These are phyloP conservation scores for Diachrysia chrysitis DNA, from an alignment of 2,888 invertebrate species.

Conservation along the genomic window DNA sequence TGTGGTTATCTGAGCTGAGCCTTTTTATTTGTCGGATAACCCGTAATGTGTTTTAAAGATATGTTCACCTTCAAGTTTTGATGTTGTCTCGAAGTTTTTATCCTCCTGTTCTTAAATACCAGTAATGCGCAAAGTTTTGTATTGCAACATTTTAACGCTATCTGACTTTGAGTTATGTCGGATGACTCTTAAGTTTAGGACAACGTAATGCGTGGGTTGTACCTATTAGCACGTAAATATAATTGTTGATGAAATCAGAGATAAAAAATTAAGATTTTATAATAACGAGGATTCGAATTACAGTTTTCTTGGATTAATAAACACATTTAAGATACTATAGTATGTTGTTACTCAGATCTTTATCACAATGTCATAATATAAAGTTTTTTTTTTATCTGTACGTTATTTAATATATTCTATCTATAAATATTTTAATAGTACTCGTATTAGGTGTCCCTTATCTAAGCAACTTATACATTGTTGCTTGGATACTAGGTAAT, in stretches of 20 bases:
- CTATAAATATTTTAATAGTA: not conserved
- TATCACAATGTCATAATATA: not conserved
- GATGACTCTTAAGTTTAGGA: constrained; percentile 35
- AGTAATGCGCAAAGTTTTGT: constrained; percentile 57
- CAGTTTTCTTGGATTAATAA: not conserved
- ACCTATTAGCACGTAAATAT: not conserved
- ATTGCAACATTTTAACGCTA: constrained; percentile 49
- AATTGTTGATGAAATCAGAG: not conserved
- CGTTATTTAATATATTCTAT: not conserved
- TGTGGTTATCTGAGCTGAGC: constrained; percentile 69
- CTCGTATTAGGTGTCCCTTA: not conserved
- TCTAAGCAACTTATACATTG: not conserved
- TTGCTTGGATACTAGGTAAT: constrained; percentile 13
- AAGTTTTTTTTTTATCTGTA: not conserved
- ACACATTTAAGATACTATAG: not conserved
- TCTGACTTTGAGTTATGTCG: constrained; percentile 36
- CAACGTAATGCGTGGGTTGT: constrained; percentile 8
- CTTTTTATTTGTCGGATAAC: constrained; percentile 77
- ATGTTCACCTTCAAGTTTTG: constrained; percentile 70
- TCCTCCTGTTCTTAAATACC: constrained; percentile 56
- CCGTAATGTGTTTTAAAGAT: constrained; percentile 77
- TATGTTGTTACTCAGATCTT: not conserved
- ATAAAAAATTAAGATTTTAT: not conserved
- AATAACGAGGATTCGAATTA: constrained; percentile 1
- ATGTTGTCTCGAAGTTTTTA: constrained; percentile 63